Conservation (phyloP, 2,888 invertebrate genomes). For the Synergus laeviventris region DNA sequence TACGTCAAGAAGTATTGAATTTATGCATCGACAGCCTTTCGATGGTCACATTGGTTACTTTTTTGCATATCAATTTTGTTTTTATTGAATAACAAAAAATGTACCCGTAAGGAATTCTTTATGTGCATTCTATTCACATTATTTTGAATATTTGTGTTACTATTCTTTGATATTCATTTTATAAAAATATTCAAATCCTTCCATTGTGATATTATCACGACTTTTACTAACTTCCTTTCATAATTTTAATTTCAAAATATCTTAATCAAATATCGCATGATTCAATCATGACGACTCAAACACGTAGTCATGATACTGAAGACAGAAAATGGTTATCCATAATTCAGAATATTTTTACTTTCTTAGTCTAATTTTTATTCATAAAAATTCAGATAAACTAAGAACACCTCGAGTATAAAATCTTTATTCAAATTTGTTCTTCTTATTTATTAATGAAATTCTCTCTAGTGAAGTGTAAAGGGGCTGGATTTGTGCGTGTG, state of each 20-base stretch:
- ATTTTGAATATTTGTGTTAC: not conserved
- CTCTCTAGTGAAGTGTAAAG: conserved; percentile 2
- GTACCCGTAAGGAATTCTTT: conserved; percentile 1
- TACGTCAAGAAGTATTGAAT: conserved; percentile 41
- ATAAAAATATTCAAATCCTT: not conserved
- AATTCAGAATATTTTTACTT: not conserved
- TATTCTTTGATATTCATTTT: not conserved
- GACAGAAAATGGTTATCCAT: not conserved
- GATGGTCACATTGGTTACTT: conserved; percentile 39
- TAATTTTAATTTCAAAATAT: not conserved
- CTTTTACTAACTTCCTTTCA: not conserved
- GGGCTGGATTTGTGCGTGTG: not conserved
- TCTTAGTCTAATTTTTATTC: not conserved
- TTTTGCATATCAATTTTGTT: conserved; percentile 35
- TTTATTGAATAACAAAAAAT: conserved; percentile 20
- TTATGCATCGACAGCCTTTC: conserved; percentile 40
- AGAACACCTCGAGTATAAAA: not conserved
- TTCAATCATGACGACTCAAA: not conserved
- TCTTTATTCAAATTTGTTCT: not conserved
- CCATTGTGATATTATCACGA: not conserved
- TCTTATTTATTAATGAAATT: conserved; percentile 2
- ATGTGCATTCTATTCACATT: not conserved
- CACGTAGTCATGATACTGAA: not conserved
- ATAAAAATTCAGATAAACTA: not conserved
- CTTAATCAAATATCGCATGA: not conserved